Conservation (phyloP, 2,888 invertebrate genomes). For the Tolmerus cingulatus region DNA sequence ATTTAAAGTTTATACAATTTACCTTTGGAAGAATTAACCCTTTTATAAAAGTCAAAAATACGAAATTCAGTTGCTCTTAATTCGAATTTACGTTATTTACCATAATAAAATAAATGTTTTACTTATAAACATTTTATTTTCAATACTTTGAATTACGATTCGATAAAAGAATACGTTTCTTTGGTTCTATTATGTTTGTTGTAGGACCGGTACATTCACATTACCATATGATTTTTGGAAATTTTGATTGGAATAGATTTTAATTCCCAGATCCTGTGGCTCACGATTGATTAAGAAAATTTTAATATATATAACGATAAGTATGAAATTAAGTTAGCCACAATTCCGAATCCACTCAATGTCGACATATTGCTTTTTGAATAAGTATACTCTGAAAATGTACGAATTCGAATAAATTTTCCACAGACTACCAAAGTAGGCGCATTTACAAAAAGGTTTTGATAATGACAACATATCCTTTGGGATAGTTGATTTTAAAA, state of each 20-base stretch:
- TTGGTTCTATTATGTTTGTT: constrained; percentile 75
- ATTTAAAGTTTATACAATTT: no score
- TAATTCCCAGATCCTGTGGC: constrained; percentile 55
- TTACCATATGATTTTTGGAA: neutral
- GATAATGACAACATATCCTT: neutral
- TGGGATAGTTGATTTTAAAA: neutral
- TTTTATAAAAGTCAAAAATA: no score
- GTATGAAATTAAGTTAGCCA: no score
- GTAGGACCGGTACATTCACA: constrained; percentile 71
- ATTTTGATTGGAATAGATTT: neutral
- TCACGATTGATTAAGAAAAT: no score
- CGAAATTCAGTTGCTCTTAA: no score
- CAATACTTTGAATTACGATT: constrained; percentile 78
- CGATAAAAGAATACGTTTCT: constrained; percentile 72
- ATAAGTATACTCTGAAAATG: no score
- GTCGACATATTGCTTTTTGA: no score
- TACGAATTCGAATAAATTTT: neutral
- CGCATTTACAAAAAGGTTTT: neutral
- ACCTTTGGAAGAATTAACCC: no score
- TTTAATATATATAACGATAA: no score
- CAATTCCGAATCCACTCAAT: no score
- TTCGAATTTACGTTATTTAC: no score
- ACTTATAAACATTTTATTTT: constrained; percentile 51
- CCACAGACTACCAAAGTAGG: neutral
- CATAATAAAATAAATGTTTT: neutral